Evolutionary conservation across 2,888 invertebrate genomes (phyloP), one percentile per base, ranked within the genome.

Genomic region (Omphaloscelis lunosa): DNA sequence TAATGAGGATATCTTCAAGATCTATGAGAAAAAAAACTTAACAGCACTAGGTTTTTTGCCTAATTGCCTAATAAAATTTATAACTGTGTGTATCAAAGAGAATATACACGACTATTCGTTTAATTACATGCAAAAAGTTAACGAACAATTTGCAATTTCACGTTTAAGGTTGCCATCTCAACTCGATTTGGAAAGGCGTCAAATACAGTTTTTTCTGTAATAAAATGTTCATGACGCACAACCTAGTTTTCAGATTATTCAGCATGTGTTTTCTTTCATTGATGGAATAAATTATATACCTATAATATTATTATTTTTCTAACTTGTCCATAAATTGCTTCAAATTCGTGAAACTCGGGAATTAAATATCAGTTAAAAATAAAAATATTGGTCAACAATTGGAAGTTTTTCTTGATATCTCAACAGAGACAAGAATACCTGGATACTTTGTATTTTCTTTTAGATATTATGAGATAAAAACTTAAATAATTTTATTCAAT

Each of bases 141-240:
- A 78, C 51, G 27, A 34, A 20, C 9, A 20, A 63, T 71, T 71
- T 77, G 17, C 56, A 66, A 66, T 70, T 82, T 77, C 41, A 58
- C 56, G 34, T 51, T 67, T 45, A 65, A 56, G 34, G 27, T 12
- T 45, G 39, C 15, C 15, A 23, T 15, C 15, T 34, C 8, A 20
- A n/a, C 23, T 17, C 7, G 17, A 65, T 34, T 27, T 56, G 23
- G 2, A 53, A 56, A 29, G 1, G 23, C 27, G 34, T 23, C 39
- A 63, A 39, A 17, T 53, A 20, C 23, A 34, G 11, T 8, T 78
- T 53, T 58, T 11, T 62, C 15, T 29, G 15, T 20, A 45, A 56
- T 62, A 34, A 34, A 53, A 29, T 17, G 12, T 23, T 59, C 23
- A 53, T 51, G 29, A 29, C 23, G 7, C 11, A 17, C 11, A 23